Percentiles rank a stretch among this genome's conserved stretches.
phyloP scores from a whole-genome alignment of 2,797 vertebrate genomes.

The Smutsia gigantea region DNA sequence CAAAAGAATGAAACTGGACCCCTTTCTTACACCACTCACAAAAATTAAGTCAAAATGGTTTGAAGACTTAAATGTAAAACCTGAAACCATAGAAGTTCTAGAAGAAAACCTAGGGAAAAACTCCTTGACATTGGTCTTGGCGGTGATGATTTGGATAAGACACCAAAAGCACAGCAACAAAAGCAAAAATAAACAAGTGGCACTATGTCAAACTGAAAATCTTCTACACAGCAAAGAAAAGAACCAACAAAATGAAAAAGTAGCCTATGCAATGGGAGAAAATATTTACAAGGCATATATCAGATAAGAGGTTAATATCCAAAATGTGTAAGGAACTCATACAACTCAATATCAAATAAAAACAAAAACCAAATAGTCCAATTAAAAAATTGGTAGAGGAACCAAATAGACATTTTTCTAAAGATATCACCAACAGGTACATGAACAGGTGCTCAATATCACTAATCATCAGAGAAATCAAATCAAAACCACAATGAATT shows the following conservation, averaged over 20 bases:
- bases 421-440: background rate
- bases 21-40: background rate
- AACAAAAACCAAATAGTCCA: background rate
- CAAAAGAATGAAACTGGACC: background rate
- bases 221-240: background rate
- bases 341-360: background rate
- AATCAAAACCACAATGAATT: background rate
- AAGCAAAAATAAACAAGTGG: background rate
- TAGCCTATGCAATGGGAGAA: background rate
- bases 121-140: background rate
- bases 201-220: background rate
- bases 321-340: background rate
- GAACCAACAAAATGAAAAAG: background rate
- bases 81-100: background rate
- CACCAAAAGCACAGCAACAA: background rate
- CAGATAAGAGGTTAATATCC: background rate
- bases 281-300: background rate
- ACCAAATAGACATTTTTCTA: background rate
- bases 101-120: background rate
- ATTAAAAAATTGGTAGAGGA: background rate
- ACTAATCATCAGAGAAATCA: background rate
- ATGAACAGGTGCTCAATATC: background rate
- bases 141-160: background rate
- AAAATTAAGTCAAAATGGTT: background rate
- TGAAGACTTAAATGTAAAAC: background rate